phyloP scores from a whole-genome alignment of 2,113 vertebrate species.

The Arothron firmamentum region DNA sequence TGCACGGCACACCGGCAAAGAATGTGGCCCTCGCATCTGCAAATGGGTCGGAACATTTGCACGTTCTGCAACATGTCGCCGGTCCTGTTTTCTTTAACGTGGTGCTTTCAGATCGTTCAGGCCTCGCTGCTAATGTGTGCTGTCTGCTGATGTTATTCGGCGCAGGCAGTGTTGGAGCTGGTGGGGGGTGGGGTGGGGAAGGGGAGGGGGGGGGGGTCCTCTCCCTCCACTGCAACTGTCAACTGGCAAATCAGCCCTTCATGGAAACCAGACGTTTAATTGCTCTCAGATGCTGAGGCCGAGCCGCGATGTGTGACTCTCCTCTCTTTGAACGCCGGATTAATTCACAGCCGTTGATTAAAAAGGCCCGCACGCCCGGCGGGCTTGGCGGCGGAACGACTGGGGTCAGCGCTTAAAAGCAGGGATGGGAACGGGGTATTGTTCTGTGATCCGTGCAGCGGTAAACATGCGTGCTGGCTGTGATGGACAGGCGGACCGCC shows the following conservation, averaged over 20 bases:
- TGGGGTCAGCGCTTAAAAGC: slow-evolving; percentile 9
- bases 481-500: slow-evolving; percentile 8
- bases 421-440: slow-evolving; percentile 7
- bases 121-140: slow-evolving; percentile 49
- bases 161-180: slow-evolving; percentile 35
- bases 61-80: slow-evolving; percentile 6
- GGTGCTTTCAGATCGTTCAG: slow-evolving; percentile 39
- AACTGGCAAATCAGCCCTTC: slow-evolving; percentile 66
- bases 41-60: slow-evolving; percentile 25
- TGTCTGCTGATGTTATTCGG: slow-evolving; percentile 47
- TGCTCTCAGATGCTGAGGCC: slow-evolving; percentile 71
- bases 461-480: slow-evolving; percentile 21
- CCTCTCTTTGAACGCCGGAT: slow-evolving; percentile 55
- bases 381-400: slow-evolving; percentile 30
- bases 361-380: slow-evolving; percentile 49
- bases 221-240: slow-evolving; percentile 54
- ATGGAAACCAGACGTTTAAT: slow-evolving; percentile 74
- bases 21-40: slow-evolving; percentile 21
- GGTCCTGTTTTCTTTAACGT: slow-evolving; percentile 32
- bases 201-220: slow-evolving; percentile 6
- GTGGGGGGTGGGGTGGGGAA: slow-evolving; percentile 6
- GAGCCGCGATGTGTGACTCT: slow-evolving; percentile 61
- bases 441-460: background rate
- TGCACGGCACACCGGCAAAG: slow-evolving; percentile 10
- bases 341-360: slow-evolving; percentile 59